Base-by-base conservation (phyloP, 2,888 invertebrate species). In the Disparrhopalites patrizii region DNA sequence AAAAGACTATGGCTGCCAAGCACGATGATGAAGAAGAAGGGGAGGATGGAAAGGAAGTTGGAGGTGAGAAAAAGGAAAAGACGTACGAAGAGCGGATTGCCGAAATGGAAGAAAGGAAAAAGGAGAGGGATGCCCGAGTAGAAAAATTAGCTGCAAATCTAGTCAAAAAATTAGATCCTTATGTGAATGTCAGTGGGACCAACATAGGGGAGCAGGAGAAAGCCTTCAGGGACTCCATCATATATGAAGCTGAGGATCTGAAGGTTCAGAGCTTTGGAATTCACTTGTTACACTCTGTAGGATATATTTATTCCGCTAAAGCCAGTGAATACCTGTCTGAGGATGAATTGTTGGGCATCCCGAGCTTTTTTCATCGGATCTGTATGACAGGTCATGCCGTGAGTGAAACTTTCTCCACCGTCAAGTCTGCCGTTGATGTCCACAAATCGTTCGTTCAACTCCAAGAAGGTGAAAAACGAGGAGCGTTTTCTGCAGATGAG, bases 231-330 rank as follows among this genome's bases (percentile, higher is more conserved):
- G 70, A 72, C 30, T 33, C 68, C 2, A 75, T 75, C 50, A 15
- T 61, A 1, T 65, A 68, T 18, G 75, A 75, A 64, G 71, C 73
- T 2, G 75, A 75, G 58, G 75, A 75, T 54, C 66, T 75, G 36
- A 74, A 73, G 50, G 73, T 75, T 18, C 75, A 75, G 58, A 74
- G 70, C 28, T 75, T 72, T 62, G 75, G 75, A n/a, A 69, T 75
- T 43, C 73, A 72, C 20, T 65, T 75, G 8, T 70, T 75, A 18
- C 73, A 73, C 25, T 73, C 73, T 27, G 72, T 75, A 33, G 75
- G 75, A 3, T 75, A 69, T 50, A 69, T 75, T 31, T 75, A 75
- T 36, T 70, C 70, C 25, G 68, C 71, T 18, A 75, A 75, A 50
- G 73, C 73, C 1, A 69, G 68, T 27, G 75, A 75, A 52, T 75